Evolutionary conservation across 2,888 invertebrate genomes (phyloP), one percentile per base, ranked within the genome.

Genomic region (Parnassius mnemosyne): DNA sequence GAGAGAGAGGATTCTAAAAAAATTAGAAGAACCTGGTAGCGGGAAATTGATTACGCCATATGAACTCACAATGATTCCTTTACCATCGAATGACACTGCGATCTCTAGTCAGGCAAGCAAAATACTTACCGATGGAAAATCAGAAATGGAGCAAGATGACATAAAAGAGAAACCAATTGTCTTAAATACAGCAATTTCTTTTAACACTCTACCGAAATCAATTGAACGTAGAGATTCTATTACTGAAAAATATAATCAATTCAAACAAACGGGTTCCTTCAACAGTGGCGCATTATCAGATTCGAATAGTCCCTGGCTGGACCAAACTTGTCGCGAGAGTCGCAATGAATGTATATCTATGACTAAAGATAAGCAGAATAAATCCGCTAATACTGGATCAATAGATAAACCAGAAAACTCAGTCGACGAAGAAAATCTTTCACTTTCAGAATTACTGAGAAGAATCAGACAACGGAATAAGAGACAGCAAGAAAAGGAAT

Each of bases 391-490:
- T 9, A 7, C 16, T 55, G n/a, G 10, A 12, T 51, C 50, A 20
- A 49, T 49, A n/a, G 3, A 10, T 42, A 58, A 58, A 44, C 12
- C 9, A 10, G 25, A 43, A 20, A 16, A 43, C 20, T 9, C 20
- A 7, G 10, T 41, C 2, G 63, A 67, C 16, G 66, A 71, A 7
- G 65, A 71, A 7, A 53, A 65, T 0, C 9, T 81, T 1, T 63
- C 82, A 0, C 72, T 87, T 2, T 77, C 83, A 9, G 77, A 83
- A 61, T 66, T 88, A 44, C 62, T 87, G n/a, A 73, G 60, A 20
- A 72, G 71, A 53, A 81, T 87, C 1, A 73, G 83, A 44, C 66
- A 74, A 47, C 77, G 77, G 1, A 84, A 74, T 56, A 62, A 13
- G 7, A 43, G 53, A 13, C 57, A 57, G 49, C 53, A 62, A 12